Evolutionary conservation across 1,140 invertebrate species (phyloP).

Genomic region (Zaprionus camerounensis): DNA sequence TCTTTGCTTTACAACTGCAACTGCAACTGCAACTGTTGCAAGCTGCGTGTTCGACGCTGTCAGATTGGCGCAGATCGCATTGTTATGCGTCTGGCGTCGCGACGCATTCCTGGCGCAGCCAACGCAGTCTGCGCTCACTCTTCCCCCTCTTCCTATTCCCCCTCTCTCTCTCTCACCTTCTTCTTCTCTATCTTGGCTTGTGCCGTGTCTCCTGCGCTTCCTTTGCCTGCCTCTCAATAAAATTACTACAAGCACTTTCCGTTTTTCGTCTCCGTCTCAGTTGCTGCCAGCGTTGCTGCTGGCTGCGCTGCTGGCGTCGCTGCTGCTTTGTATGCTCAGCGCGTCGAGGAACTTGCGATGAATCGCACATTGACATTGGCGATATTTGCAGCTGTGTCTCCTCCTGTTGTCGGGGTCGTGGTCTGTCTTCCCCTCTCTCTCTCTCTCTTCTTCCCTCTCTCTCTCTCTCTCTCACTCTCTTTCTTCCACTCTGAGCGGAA

Average conservation of each 20-base stretch:
- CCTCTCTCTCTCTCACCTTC: no score
- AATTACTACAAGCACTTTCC: slow-evolving; percentile 72
- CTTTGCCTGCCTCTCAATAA: slow-evolving; percentile 65
- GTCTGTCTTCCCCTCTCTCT: background rate
- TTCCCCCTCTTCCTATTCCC: background rate
- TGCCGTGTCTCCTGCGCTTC: slow-evolving; percentile 46
- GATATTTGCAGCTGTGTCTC: slow-evolving; percentile 52
- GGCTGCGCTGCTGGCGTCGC: background rate
- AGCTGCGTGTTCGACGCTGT: background rate
- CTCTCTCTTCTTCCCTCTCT: no score
- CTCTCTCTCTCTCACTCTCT: slow-evolving; percentile 5
- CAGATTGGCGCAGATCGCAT: slow-evolving; percentile 48
- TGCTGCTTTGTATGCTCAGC: slow-evolving; percentile 60
- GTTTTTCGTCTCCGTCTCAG: slow-evolving; percentile 49
- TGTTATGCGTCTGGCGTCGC: slow-evolving; percentile 71
- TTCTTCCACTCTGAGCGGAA: slow-evolving; percentile 47
- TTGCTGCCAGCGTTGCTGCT: background rate
- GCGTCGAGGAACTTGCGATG: slow-evolving; percentile 20
- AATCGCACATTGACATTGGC: slow-evolving; percentile 64
- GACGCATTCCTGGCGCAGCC: slow-evolving; percentile 51
- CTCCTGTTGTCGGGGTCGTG: slow-evolving; percentile 33
- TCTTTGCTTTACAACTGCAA: slow-evolving; percentile 23
- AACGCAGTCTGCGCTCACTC: slow-evolving; percentile 10
- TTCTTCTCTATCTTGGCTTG: slow-evolving; percentile 41
- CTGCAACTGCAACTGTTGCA: slow-evolving; percentile 28